phyloP scores from a whole-genome alignment of 2,797 vertebrate species.

The Parotocinclus haroldoi region DNA sequence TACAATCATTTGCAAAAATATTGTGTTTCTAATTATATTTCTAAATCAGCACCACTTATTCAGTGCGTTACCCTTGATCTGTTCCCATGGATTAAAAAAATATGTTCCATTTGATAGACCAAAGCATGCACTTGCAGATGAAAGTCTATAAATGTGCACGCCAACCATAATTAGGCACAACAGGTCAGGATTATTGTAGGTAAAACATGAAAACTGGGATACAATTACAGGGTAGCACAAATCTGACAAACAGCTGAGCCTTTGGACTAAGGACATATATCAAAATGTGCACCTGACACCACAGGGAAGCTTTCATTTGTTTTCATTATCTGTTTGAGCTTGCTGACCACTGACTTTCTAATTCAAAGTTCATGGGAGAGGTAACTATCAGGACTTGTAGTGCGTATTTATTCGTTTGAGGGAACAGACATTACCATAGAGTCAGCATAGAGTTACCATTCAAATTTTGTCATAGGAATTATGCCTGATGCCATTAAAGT shows the following conservation, averaged over 20 bases:
- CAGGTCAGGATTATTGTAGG: not conserved
- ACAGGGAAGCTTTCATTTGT: conserved; percentile 44
- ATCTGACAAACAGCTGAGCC: conserved; percentile 4
- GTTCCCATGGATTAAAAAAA: no score
- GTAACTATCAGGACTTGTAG: conserved; percentile 16
- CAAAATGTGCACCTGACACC: conserved; percentile 33
- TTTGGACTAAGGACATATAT: conserved; percentile 7
- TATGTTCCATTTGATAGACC: no score
- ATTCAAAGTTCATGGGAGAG: conserved; percentile 50
- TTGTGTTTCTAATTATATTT: no score
- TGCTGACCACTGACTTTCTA: conserved; percentile 29
- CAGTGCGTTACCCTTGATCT: no score
- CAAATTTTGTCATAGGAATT: not conserved
- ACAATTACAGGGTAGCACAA: not conserved
- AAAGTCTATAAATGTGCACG: not conserved
- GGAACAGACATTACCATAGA: not conserved
- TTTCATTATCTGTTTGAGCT: conserved; percentile 44
- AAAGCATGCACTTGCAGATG: not conserved
- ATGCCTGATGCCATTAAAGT: not conserved
- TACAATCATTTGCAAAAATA: no score
- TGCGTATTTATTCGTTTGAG: conserved; percentile 8
- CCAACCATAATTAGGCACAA: not conserved
- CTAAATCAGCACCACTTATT: no score
- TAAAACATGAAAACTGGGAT: not conserved
- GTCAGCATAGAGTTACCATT: not conserved